These are phyloP conservation scores for Megalops atlanticus DNA, from an alignment of 2,113 vertebrate species.

Conservation along the genomic window DNA sequence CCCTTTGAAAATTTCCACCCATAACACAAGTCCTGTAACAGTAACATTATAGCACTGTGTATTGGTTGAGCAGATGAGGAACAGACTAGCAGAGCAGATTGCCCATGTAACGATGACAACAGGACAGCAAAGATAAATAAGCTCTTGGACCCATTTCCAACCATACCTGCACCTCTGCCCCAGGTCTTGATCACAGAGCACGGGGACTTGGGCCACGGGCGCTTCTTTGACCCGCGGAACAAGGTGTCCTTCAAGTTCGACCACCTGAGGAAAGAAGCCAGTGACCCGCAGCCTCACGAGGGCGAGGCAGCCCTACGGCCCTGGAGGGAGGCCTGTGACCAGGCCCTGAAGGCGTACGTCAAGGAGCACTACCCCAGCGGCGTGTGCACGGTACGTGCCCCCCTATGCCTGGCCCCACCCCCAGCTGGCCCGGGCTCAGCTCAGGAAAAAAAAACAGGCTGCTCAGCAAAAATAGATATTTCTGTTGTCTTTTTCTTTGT, in stretches of 20 bases:
- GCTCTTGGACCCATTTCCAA: too few species aligned
- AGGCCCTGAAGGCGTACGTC: conserved; percentile 82
- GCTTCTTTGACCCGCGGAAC: conserved; percentile 93
- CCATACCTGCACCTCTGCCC: not conserved
- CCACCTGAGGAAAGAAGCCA: conserved; percentile 91
- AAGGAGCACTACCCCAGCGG: conserved; percentile 92
- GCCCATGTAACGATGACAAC: too few species aligned
- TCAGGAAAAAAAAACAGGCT: too few species aligned
- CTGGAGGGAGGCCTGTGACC: conserved; percentile 88
- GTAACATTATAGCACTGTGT: too few species aligned
- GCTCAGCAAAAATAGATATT: too few species aligned
- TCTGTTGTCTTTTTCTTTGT: too few species aligned
- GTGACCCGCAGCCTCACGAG: conserved; percentile 81
- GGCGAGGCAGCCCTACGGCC: conserved; percentile 73
- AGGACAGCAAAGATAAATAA: too few species aligned
- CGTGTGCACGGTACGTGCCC: conserved; percentile 87
- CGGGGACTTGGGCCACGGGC: conserved; percentile 87
- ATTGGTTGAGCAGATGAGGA: too few species aligned
- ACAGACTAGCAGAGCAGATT: too few species aligned
- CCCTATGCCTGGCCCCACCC: not conserved
- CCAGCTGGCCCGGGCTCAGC: too few species aligned
- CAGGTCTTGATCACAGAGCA: conserved; percentile 96
- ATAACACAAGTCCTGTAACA: too few species aligned
- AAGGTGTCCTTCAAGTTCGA: conserved; percentile 94
- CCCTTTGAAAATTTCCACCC: too few species aligned